Evolutionary conservation across 2,113 vertebrate genomes (phyloP).

Genomic region (Candoia aspera): DNA sequence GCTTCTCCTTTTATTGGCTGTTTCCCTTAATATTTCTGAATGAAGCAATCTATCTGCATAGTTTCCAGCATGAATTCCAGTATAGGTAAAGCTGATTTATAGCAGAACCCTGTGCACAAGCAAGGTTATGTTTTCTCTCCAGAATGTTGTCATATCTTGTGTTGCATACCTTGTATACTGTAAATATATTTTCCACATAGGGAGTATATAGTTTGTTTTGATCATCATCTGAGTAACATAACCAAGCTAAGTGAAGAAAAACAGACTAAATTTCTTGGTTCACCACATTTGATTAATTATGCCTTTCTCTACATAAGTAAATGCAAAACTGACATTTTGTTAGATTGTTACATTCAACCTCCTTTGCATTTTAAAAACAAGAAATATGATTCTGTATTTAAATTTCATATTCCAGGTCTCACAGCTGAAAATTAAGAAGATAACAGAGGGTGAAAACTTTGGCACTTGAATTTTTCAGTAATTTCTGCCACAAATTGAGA

Average conservation of each 20-base stretch:
- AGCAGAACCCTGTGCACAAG: conserved; percentile 62
- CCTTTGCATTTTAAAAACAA: background rate
- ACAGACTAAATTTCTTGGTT: conserved; percentile 56
- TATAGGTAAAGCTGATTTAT: conserved; percentile 62
- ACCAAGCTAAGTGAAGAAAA: conserved; percentile 62
- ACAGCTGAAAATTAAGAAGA: background rate
- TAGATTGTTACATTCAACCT: background rate
- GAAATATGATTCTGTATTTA: background rate
- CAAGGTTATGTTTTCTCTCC: conserved; percentile 50
- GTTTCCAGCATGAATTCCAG: conserved; percentile 60
- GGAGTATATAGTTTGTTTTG: conserved; percentile 58
- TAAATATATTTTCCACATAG: conserved; percentile 70
- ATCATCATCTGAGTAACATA: conserved; percentile 56
- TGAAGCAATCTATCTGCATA: conserved; percentile 50
- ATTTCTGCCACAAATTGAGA: conserved; percentile 12
- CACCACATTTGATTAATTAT: conserved; percentile 45
- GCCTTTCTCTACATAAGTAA: conserved; percentile 32
- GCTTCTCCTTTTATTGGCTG: background rate
- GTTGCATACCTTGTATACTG: conserved; percentile 67
- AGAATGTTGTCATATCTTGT: conserved; percentile 69
- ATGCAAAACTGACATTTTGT: conserved; percentile 25
- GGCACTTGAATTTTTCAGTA: background rate
- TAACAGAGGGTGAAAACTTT: background rate
- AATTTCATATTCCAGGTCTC: background rate
- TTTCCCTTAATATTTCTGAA: conserved; percentile 45